phyloP scores from a whole-genome alignment of 2,797 vertebrate species.

The Thunnus albacares region DNA sequence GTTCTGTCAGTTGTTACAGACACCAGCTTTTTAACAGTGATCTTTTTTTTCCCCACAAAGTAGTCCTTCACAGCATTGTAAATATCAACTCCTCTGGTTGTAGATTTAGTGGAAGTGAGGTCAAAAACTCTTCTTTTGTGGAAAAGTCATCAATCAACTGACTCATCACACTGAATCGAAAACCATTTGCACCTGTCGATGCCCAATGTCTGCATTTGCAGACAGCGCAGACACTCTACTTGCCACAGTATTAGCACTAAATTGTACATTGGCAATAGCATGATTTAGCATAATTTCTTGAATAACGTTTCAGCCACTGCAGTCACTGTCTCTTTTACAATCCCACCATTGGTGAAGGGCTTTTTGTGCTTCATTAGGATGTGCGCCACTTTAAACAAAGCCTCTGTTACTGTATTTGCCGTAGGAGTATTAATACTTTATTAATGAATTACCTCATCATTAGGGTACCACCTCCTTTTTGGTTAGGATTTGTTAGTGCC shows the following conservation, averaged over 20 bases:
- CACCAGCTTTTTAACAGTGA: no score
- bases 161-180: slow-evolving; percentile 13
- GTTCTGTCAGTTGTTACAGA: no score
- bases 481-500: no score
- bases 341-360: no score
- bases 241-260: not conserved
- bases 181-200: slow-evolving; percentile 15
- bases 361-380: slow-evolving; percentile 4
- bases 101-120: slow-evolving; percentile 7
- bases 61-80: not conserved
- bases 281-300: not conserved
- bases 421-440: no score
- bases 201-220: not conserved
- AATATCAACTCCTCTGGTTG: not conserved
- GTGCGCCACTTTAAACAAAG: not conserved
- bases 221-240: slow-evolving; percentile 12
- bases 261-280: not conserved
- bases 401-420: not conserved
- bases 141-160: slow-evolving; percentile 13
- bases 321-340: not conserved
- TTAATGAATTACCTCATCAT: no score
- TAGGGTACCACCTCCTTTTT: no score
- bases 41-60: no score
- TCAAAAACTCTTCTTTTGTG: slow-evolving; percentile 6
- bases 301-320: not conserved